A percentile compares a stretch with the other conserved stretches of the same genome.
phyloP scores from a whole-genome alignment of 2,797 vertebrate species.

The Coreius guichenoti region DNA sequence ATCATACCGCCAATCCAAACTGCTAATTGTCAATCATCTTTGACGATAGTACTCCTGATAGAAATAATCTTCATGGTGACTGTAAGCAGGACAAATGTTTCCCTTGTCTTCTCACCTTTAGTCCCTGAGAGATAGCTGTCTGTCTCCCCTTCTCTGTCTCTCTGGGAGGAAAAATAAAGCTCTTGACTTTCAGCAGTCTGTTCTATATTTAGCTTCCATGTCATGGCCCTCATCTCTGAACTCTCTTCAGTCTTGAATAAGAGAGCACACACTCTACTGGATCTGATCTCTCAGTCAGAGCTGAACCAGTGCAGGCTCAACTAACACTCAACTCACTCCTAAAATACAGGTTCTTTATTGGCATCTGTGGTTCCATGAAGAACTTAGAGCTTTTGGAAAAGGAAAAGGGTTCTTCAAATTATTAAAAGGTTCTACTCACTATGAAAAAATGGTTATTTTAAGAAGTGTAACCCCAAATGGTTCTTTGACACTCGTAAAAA shows the following conservation, averaged over 20 bases:
- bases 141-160: background rate
- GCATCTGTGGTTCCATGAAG: background rate
- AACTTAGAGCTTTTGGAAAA: background rate
- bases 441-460: background rate
- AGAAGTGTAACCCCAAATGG: background rate
- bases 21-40: too few species aligned
- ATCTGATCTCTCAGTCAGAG: background rate
- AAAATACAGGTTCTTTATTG: background rate
- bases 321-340: background rate
- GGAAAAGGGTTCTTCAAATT: background rate
- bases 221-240: constrained; percentile 23
- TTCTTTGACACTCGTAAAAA: background rate
- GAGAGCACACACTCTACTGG: background rate
- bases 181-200: constrained; percentile 24
- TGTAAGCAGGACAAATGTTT: background rate
- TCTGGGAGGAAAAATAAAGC: background rate
- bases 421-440: background rate
- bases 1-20: too few species aligned
- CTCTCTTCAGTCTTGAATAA: constrained; percentile 8
- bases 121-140: background rate
- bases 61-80: background rate
- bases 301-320: background rate
- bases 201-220: constrained; percentile 30
- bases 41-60: too few species aligned
- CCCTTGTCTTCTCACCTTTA: background rate